Conservation (phyloP, 2,113 vertebrate genomes). For the Physeter macrocephalus region DNA sequence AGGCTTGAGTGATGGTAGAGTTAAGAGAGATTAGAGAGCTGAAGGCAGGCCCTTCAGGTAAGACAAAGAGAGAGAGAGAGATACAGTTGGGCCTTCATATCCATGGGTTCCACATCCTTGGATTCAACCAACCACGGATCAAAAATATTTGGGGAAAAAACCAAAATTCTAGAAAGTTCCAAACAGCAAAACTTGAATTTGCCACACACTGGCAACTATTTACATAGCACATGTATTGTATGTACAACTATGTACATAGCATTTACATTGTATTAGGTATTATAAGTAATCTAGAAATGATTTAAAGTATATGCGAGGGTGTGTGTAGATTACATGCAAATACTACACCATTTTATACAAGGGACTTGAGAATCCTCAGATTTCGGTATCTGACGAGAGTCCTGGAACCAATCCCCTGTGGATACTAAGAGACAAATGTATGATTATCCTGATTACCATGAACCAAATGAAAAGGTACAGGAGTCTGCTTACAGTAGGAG, state of each 20-base stretch:
- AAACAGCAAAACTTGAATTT: background rate
- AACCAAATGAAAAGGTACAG: background rate
- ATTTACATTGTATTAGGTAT: too few relatives aligned
- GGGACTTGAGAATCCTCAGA: background rate
- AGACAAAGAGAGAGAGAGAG: background rate
- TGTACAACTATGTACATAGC: background rate
- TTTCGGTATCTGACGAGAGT: background rate
- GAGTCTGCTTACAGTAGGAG: background rate
- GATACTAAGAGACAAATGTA: background rate
- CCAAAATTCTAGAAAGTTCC: background rate
- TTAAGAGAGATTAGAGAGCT: background rate
- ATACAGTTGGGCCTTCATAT: background rate
- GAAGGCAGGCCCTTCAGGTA: background rate
- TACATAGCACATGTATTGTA: background rate
- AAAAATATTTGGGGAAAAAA: background rate
- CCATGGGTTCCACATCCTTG: background rate
- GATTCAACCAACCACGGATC: background rate
- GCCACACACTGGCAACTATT: background rate
- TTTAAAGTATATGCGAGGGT: background rate
- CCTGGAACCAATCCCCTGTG: background rate
- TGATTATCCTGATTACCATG: background rate
- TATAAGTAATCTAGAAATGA: background rate
- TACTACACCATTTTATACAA: background rate
- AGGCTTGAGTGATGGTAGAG: background rate
- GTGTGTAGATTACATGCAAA: background rate